Evolutionary conservation across 2,888 invertebrate species (phyloP).

Genomic region (Cerastis rubricosa): DNA sequence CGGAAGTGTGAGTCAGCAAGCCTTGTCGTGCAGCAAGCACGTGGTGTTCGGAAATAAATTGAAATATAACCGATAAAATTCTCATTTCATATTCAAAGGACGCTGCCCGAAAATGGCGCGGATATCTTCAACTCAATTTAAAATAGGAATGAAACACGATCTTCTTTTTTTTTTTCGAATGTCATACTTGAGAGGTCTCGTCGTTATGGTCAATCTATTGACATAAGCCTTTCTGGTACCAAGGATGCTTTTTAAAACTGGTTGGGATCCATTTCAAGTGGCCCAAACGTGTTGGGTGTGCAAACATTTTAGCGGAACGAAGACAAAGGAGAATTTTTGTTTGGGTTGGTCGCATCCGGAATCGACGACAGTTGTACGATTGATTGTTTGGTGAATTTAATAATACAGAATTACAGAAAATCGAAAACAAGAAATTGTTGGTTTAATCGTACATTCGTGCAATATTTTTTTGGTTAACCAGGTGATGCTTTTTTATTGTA

Average conservation of each 20-base stretch:
- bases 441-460: not conserved
- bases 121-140: not conserved
- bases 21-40: slow-evolving; percentile 38
- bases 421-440: not conserved
- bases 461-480: not conserved
- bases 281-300: slow-evolving; percentile 55
- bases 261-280: slow-evolving; percentile 44
- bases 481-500: too few relatives aligned
- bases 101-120: slow-evolving; percentile 18
- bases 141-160: slow-evolving; percentile 15
- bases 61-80: slow-evolving; percentile 28
- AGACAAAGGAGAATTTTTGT: slow-evolving; percentile 63
- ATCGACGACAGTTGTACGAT: slow-evolving; percentile 55
- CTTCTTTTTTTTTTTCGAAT: not conserved
- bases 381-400: slow-evolving; percentile 34
- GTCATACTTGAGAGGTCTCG: not conserved
- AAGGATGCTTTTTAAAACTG: slow-evolving; percentile 47
- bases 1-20: slow-evolving; percentile 58
- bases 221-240: slow-evolving; percentile 37
- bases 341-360: slow-evolving; percentile 59
- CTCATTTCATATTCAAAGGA: not conserved
- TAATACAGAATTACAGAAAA: slow-evolving; percentile 9
- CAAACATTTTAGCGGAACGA: slow-evolving; percentile 65
- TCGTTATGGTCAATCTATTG: slow-evolving; percentile 40
- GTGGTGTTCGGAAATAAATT: slow-evolving; percentile 50